Percentiles rank a stretch among this genome's conserved stretches.
phyloP scores from a whole-genome alignment of 2,113 vertebrate genomes.

The Galeopterus variegatus region DNA sequence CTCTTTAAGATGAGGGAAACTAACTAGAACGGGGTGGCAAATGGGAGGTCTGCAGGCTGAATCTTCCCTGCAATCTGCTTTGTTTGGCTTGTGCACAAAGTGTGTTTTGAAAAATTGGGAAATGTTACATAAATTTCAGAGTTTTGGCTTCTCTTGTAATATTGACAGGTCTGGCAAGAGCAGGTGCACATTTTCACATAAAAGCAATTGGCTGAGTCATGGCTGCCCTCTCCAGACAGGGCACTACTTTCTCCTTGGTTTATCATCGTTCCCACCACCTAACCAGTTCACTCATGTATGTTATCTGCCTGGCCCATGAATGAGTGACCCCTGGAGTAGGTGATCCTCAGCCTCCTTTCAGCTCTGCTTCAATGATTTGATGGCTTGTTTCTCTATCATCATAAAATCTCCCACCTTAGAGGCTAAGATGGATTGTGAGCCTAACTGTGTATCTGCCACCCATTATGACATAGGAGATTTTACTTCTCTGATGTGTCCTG shows the following conservation, averaged over 20 bases:
- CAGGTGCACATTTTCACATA: background rate
- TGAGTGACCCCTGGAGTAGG: background rate
- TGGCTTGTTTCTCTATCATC: background rate
- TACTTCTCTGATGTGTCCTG: background rate
- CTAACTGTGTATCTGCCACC: background rate
- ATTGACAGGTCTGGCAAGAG: background rate
- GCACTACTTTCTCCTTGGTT: background rate
- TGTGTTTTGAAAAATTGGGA: background rate
- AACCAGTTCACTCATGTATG: accelerated
- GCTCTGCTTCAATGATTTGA: background rate
- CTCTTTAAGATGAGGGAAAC: background rate
- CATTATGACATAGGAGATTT: background rate
- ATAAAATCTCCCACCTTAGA: background rate
- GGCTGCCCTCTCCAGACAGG: background rate
- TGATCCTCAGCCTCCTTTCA: background rate
- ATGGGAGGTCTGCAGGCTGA: background rate
- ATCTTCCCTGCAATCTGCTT: conserved; percentile 32
- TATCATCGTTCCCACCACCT: background rate
- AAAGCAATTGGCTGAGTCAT: too few species aligned
- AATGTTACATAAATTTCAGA: background rate
- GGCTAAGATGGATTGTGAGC: background rate
- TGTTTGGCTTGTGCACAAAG: background rate
- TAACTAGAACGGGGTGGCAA: background rate
- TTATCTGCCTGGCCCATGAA: background rate
- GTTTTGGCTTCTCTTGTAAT: background rate